Base-by-base conservation (phyloP, 2,113 vertebrate genomes). In the Gasterosteus aculeatus region DNA sequence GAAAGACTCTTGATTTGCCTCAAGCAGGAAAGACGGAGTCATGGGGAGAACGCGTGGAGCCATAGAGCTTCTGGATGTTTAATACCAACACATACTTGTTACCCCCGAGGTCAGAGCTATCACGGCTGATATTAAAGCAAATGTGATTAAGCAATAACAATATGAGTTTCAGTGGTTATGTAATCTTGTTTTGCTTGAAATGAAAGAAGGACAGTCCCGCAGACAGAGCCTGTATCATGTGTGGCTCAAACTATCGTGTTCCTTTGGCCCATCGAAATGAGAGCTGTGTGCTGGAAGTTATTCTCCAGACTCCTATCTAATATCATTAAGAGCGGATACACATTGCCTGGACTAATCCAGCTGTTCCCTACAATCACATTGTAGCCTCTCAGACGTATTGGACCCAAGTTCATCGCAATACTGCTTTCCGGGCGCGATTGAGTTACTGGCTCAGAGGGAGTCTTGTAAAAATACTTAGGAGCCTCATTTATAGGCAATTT, bases 251-350 rank as follows among this genome's bases (percentile, higher is more conserved):
- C 65, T 9, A 63, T 80, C 58, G 31, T 11, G 0, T 60, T 76
- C 64, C 51, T 69, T 56, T 71, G 41, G 68, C 49, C 81, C 61
- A 67, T 84, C 65, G 69, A 77, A 86, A 85, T 83, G 77, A 79
- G 76, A 85, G 51, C 72, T 26, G 54, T 80, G 79, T 69, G 77
- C 82, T 90, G 81, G 87, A 91, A 90, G 89, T 72, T 80, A 78
- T 72, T 86, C 87, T 89, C 89, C 90, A 93, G 93, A 90, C 93
- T 90, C 82, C 81, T 39, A 78, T 85, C 75, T 94, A 91, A 94
- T 91, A 80, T 83, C 83, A 92, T 94, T 93, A 94, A 62, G 65
- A 85, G 86, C 74, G 77, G 87, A 94, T 90, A 89, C 75, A 75
- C 84, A 84, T 75, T 41, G 78, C 63, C 56, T 80, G 69, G 53